phyloP scores from a whole-genome alignment of 2,888 invertebrate genomes.

The Drosophila borborema region DNA sequence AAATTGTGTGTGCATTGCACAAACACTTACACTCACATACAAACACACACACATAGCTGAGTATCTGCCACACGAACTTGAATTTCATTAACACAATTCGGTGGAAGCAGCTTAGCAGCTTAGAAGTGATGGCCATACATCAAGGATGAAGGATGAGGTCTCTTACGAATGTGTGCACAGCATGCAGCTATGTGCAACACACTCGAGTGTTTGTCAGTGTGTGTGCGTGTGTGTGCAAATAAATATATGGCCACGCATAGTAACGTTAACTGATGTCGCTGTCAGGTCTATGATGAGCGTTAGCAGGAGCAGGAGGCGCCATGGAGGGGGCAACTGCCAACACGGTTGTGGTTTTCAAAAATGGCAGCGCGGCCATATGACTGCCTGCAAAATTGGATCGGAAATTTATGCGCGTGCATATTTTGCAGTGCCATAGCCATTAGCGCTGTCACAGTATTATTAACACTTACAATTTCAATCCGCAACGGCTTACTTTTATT shows the following conservation, averaged over 20 bases:
- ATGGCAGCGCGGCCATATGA: slow-evolving; percentile 45
- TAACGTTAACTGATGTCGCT: slow-evolving; percentile 65
- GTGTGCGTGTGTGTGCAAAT: slow-evolving; percentile 20
- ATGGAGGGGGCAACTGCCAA: slow-evolving; percentile 6
- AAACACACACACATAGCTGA: slow-evolving; percentile 1
- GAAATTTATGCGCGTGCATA: slow-evolving; percentile 67
- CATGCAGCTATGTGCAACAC: slow-evolving; percentile 32
- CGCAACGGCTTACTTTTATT: not conserved
- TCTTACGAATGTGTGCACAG: slow-evolving; percentile 33
- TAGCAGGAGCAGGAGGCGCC: slow-evolving; percentile 14
- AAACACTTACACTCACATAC: too few relatives aligned
- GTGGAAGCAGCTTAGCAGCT: slow-evolving; percentile 49
- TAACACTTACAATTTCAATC: slow-evolving; percentile 34
- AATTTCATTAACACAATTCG: slow-evolving; percentile 77
- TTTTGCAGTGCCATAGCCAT: slow-evolving; percentile 54
- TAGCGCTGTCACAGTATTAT: slow-evolving; percentile 21
- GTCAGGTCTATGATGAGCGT: slow-evolving; percentile 48
- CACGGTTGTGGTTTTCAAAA: slow-evolving; percentile 60
- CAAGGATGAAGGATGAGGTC: slow-evolving; percentile 72
- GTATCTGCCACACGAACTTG: slow-evolving; percentile 51
- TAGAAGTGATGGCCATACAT: slow-evolving; percentile 73
- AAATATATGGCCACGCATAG: slow-evolving; percentile 60
- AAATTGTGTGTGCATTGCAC: not conserved
- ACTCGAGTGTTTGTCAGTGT: not conserved
- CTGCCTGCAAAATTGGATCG: slow-evolving; percentile 59